Percentiles rank a stretch among this genome's conserved stretches.
Evolutionary conservation across 2,113 vertebrate species (phyloP).

Genomic region (Callopanchax toddi): DNA sequence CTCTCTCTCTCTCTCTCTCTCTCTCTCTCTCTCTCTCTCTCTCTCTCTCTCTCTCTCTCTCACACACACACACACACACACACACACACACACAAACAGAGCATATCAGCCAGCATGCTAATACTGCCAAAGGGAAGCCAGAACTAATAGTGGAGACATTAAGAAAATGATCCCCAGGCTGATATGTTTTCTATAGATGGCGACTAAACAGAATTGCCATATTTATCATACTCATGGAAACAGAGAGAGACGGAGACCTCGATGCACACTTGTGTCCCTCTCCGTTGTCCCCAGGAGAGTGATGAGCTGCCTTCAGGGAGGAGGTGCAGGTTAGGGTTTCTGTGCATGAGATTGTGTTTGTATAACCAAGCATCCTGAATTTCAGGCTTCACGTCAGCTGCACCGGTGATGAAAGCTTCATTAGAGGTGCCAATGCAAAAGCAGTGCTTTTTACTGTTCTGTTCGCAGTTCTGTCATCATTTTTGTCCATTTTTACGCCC

Average conservation of each 20-base stretch:
- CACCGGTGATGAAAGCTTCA: background rate
- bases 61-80: conserved; percentile 1
- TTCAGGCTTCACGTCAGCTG: background rate
- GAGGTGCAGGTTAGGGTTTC: conserved; percentile 33
- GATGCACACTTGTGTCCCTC: conserved; percentile 53
- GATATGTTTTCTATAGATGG: conserved; percentile 80
- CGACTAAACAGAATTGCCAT: conserved; percentile 79
- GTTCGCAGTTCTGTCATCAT: background rate
- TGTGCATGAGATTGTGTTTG: conserved; percentile 19
- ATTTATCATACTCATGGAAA: conserved; percentile 79
- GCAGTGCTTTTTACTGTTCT: background rate
- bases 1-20: conserved; percentile 6
- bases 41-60: conserved; percentile 5
- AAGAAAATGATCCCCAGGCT: conserved; percentile 79
- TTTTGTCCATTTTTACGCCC: no score
- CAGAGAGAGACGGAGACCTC: conserved; percentile 33
- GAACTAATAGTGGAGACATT: conserved; percentile 80
- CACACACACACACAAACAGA: conserved; percentile 59
- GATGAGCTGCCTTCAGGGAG: conserved; percentile 66
- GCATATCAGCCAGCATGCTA: conserved; percentile 72
- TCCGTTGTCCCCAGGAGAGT: conserved; percentile 69
- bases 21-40: conserved; percentile 9
- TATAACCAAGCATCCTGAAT: background rate
- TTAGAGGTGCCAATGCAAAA: background rate
- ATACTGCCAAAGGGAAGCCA: conserved; percentile 77